Conservation (phyloP, 2,797 vertebrate genomes). For the Aulostomus chinensis region DNA sequence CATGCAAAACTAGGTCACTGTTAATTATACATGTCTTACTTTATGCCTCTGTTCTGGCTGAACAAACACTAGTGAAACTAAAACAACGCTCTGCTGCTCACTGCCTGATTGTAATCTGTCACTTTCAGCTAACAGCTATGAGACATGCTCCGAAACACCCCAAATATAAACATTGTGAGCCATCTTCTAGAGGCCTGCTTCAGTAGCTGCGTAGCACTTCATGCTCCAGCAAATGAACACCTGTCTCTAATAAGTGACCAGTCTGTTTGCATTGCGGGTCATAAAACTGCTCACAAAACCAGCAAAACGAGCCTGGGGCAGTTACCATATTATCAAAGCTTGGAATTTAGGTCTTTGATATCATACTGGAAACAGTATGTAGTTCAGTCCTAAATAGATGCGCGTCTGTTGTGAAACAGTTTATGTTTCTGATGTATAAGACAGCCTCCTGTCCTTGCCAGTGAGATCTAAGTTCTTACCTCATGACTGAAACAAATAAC, state of each 20-base stretch:
- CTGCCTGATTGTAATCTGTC: conserved; percentile 1
- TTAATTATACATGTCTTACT: conserved; percentile 14
- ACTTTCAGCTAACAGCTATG: background rate
- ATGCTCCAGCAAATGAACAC: conserved; percentile 38
- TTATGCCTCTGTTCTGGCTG: background rate
- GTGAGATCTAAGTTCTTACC: conserved; percentile 4
- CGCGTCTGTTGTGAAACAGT: conserved; percentile 6
- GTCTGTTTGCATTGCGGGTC: conserved; percentile 25
- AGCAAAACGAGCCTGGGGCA: conserved; percentile 23
- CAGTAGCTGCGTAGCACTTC: conserved; percentile 12
- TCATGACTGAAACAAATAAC: conserved; percentile 5
- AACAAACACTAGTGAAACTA: conserved; percentile 2
- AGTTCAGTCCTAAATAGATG: conserved; percentile 2
- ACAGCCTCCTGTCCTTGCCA: conserved; percentile 7
- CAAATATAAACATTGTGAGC: conserved; percentile 11
- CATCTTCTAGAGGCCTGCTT: conserved; percentile 10
- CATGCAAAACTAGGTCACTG: conserved; percentile 14
- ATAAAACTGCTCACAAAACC: conserved; percentile 40
- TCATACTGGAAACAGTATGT: conserved; percentile 12
- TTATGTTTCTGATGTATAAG: conserved; percentile 16
- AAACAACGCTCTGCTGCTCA: background rate
- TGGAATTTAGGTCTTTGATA: conserved; percentile 14
- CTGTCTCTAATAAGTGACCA: conserved; percentile 14
- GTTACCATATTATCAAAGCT: background rate
- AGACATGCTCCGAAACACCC: background rate